Conservation (phyloP, 30 jellyfish, hydroid and myxozoan genomes). For the Turritopsis rubra region DNA sequence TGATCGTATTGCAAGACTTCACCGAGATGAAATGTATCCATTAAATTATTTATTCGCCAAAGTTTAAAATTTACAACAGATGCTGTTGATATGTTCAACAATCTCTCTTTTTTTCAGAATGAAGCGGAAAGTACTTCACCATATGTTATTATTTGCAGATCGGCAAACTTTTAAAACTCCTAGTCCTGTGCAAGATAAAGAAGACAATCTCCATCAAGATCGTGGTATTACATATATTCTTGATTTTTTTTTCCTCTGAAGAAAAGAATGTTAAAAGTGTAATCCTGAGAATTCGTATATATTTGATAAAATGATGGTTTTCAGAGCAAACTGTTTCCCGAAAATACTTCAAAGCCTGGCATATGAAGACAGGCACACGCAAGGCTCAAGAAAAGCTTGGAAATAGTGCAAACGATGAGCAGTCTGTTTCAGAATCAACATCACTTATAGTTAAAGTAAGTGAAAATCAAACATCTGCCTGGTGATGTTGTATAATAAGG, state of each 20-base stretch:
- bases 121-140: conserved; percentile 55
- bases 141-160: conserved; percentile 49
- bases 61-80: too few relatives aligned
- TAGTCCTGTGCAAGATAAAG: background rate
- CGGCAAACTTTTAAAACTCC: conserved; percentile 53
- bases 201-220: background rate
- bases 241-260: background rate
- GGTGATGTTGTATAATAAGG: too few relatives aligned
- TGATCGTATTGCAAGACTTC: conserved; percentile 51
- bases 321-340: conserved; percentile 43
- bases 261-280: background rate
- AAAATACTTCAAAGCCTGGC: conserved; percentile 95
- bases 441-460: background rate
- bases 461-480: background rate
- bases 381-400: conserved; percentile 21
- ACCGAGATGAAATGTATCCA: conserved; percentile 58
- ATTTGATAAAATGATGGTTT: conserved; percentile 22
- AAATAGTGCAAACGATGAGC: conserved; percentile 26
- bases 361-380: conserved; percentile 55
- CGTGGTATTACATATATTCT: background rate
- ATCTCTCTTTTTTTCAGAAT: conserved; percentile 33
- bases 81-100: background rate
- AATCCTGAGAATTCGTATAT: background rate
- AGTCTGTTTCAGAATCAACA: conserved; percentile 31
- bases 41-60: background rate